These are phyloP conservation scores for Danionella cerebrum DNA, from an alignment of 2,113 vertebrate genomes.

Conservation along the genomic window DNA sequence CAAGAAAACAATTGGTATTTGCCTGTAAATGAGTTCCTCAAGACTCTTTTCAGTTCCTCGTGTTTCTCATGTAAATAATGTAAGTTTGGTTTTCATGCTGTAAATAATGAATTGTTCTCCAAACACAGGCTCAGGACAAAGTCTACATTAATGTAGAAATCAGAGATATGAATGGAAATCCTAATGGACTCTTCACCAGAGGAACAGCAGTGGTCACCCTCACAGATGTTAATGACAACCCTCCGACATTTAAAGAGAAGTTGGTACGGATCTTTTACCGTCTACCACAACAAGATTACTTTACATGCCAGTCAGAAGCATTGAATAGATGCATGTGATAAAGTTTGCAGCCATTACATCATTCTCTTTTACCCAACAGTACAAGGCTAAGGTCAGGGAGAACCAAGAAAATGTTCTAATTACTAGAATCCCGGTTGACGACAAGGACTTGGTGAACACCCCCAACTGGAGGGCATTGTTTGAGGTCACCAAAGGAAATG, in stretches of 20 bases:
- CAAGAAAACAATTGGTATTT: too few species aligned
- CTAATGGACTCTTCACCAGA: slow-evolving; percentile 62
- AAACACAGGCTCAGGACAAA: slow-evolving; percentile 53
- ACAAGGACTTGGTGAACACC: slow-evolving; percentile 64
- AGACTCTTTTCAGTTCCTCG: too few species aligned
- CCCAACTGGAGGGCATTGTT: slow-evolving; percentile 65
- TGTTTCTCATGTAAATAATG: too few species aligned
- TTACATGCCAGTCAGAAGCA: not conserved
- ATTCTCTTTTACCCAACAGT: slow-evolving; percentile 51
- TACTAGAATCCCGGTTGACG: slow-evolving; percentile 61
- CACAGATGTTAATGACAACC: slow-evolving; percentile 73
- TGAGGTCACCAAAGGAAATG: slow-evolving; percentile 72
- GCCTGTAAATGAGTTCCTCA: too few species aligned
- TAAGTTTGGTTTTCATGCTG: not conserved
- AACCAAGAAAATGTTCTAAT: slow-evolving; percentile 68
- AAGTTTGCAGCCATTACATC: not conserved
- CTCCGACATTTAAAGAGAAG: slow-evolving; percentile 60
- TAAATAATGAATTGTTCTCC: too few species aligned
- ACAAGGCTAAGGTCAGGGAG: slow-evolving; percentile 65
- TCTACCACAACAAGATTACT: not conserved
- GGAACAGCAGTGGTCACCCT: slow-evolving; percentile 60
- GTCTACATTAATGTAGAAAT: slow-evolving; percentile 64
- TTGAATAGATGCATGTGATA: not conserved
- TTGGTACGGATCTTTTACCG: slow-evolving; percentile 49
- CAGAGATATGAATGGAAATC: slow-evolving; percentile 71